These are phyloP conservation scores for Sylvia atricapilla DNA, from an alignment of 2,113 vertebrate genomes.

Conservation along the genomic window DNA sequence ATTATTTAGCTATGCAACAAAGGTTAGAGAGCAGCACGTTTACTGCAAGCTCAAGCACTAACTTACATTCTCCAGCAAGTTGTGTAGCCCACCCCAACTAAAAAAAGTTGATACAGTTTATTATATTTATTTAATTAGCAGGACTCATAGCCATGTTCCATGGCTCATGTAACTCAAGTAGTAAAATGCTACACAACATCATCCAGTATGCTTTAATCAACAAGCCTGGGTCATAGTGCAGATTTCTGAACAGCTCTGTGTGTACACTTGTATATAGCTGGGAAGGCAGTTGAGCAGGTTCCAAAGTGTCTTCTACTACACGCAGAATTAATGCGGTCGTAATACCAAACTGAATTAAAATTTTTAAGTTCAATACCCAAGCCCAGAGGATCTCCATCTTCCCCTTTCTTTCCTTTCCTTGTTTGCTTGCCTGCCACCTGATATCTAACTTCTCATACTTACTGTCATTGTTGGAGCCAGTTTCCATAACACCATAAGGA, in stretches of 20 bases:
- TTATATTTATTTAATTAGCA: not conserved
- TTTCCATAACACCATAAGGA: slow-evolving; percentile 97
- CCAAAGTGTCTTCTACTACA: not conserved
- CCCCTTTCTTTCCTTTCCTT: not conserved
- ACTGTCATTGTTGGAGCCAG: slow-evolving; percentile 87
- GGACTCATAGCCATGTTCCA: not conserved
- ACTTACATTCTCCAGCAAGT: not conserved
- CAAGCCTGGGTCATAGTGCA: not conserved
- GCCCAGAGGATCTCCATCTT: not conserved
- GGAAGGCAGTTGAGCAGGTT: not conserved
- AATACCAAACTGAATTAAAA: not conserved
- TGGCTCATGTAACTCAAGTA: not conserved
- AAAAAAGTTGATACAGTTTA: not conserved
- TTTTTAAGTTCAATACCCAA: not conserved
- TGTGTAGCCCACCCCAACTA: not conserved
- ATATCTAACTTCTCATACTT: slow-evolving; percentile 69
- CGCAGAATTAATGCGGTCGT: not conserved
- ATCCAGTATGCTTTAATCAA: not conserved
- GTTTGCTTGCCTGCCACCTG: not conserved
- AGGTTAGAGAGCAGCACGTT: not conserved
- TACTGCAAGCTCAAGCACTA: not conserved
- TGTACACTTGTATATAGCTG: not conserved
- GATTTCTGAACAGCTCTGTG: not conserved
- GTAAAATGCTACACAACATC: not conserved
- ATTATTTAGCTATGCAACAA: not conserved